Base-by-base conservation (phyloP, 2,888 invertebrate species). In the Ptycholaimellus sp. region DNA sequence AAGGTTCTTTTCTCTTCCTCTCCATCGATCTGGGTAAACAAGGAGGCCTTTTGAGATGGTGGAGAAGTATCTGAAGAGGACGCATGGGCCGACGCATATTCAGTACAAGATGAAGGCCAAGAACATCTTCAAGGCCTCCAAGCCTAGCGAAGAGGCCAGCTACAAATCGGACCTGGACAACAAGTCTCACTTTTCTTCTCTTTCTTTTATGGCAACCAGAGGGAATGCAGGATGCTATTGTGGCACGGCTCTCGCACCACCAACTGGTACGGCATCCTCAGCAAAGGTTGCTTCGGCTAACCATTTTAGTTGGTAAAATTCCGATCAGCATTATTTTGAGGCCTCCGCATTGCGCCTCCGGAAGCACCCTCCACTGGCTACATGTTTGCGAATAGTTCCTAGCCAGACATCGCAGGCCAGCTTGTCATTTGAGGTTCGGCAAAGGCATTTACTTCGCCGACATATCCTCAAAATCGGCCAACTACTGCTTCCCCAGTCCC, bases 391-490 rank as follows among this genome's bases (percentile, higher is more conserved):
- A n/a, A n/a, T n/a, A n/a, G n/a, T n/a, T n/a, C n/a, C n/a, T n/a
- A n/a, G n/a, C n/a, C n/a, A n/a, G n/a, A n/a, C n/a, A n/a, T n/a
- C n/a, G n/a, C n/a, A n/a, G n/a, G n/a, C n/a, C n/a, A n/a, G n/a
- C n/a, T n/a, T n/a, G n/a, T n/a, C n/a, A n/a, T n/a, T n/a, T n/a
- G n/a, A n/a, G n/a, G n/a, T n/a, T 57, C 54, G 65, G 65, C 7
- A 66, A 65, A 48, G 66, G 65, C n/a, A 56, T 65, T 4, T 66
- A 66, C 44, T 66, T 65, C 50, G 66, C 66, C 21, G 66, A 66
- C 46, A 61, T 63, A 57, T 62, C 62, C 17, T 61, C 62, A 45
- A 66, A 66, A 44, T 63, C 64, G 49, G 63, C 63, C 35, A 66
- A 66, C 44, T 66, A 66, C 46, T 64, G 64, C 41, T 64, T 57